Percentiles rank a stretch among this genome's conserved stretches.
Evolutionary conservation across 2,888 invertebrate genomes (phyloP).

Genomic region (Ectemnius lituratus): DNA sequence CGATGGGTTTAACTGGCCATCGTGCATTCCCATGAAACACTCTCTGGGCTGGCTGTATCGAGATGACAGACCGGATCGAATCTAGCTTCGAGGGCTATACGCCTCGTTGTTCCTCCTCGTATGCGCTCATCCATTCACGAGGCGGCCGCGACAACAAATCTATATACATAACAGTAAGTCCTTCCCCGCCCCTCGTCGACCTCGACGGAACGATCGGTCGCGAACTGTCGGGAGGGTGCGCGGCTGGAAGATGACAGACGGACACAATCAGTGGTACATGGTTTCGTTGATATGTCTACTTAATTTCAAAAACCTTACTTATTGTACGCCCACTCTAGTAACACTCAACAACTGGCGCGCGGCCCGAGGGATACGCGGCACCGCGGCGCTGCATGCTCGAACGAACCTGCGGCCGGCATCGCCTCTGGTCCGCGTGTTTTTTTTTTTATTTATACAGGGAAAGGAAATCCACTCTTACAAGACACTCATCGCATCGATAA

Average conservation of each 20-base stretch:
- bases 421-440: not conserved
- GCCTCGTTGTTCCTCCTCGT: too few relatives aligned
- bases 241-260: constrained; percentile 49
- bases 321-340: constrained; percentile 64
- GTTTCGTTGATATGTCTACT: constrained; percentile 74
- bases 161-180: constrained; percentile 15
- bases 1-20: too few relatives aligned
- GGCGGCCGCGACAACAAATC: not conserved
- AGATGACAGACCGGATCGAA: too few relatives aligned
- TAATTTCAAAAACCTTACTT: constrained; percentile 65
- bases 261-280: constrained; percentile 57
- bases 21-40: too few relatives aligned
- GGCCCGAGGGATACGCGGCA: constrained; percentile 12
- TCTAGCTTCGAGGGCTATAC: too few relatives aligned
- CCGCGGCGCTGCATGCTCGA: constrained; percentile 23
- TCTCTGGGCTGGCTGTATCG: too few relatives aligned
- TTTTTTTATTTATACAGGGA: constrained; percentile 44
- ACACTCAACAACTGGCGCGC: constrained; percentile 49
- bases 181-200: constrained; percentile 1
- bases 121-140: not conserved
- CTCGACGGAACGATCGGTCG: not conserved
- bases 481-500: constrained; percentile 53
- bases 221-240: constrained; percentile 35
- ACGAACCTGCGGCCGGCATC: not conserved
- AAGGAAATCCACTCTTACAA: constrained; percentile 49